Conservation (phyloP, 2,113 vertebrate genomes). For the Semicossyphus pulcher region DNA sequence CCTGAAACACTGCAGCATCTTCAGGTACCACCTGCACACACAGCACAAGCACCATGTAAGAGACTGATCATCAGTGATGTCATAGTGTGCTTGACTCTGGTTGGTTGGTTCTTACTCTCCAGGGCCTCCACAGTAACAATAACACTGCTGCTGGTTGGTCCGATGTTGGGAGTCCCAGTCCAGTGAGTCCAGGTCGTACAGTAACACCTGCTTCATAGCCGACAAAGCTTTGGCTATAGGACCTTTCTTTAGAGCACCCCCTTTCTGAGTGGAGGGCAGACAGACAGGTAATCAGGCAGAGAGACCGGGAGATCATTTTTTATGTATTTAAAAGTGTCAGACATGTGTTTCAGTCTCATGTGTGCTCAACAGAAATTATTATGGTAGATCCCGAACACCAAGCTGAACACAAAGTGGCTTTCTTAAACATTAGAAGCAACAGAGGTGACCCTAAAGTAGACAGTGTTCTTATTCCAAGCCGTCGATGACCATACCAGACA, state of each 20-base stretch:
- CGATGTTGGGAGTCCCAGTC: slow-evolving; percentile 94
- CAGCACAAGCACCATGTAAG: background rate
- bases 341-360: too few relatives aligned
- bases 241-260: slow-evolving; percentile 95
- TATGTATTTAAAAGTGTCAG: too few relatives aligned
- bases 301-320: background rate
- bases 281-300: background rate
- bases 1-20: slow-evolving; percentile 95
- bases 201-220: slow-evolving; percentile 93
- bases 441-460: too few relatives aligned
- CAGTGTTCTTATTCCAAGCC: too few relatives aligned
- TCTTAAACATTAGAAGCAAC: too few relatives aligned
- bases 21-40: slow-evolving; percentile 92
- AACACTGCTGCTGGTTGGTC: slow-evolving; percentile 96
- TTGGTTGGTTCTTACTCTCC: slow-evolving; percentile 88
- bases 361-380: too few relatives aligned
- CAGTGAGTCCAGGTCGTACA: slow-evolving; percentile 89
- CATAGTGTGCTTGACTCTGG: background rate
- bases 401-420: too few relatives aligned
- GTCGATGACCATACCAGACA: too few relatives aligned
- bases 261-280: slow-evolving; percentile 84
- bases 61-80: background rate
- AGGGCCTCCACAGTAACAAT: slow-evolving; percentile 95
- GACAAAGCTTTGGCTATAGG: slow-evolving; percentile 90
- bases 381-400: too few relatives aligned